phyloP scores from a whole-genome alignment of 2,113 vertebrate species.

The Aplodontia rufa region DNA sequence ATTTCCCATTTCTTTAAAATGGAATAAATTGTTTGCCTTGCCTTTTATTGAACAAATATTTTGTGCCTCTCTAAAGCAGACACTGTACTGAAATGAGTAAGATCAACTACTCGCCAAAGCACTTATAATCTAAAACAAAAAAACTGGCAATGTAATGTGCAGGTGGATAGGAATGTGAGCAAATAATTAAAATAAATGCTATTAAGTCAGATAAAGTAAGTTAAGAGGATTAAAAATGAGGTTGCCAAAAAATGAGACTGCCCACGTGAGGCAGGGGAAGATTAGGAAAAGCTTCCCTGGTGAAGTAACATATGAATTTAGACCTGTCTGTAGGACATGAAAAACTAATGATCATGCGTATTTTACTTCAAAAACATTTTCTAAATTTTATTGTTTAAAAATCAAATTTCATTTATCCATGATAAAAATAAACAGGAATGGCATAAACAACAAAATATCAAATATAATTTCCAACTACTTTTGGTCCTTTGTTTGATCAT shows the following conservation, averaged over 20 bases:
- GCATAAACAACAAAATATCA: neutral
- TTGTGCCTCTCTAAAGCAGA: neutral
- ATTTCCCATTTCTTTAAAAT: neutral
- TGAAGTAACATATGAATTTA: neutral
- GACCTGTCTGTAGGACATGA: neutral
- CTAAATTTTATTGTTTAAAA: constrained; percentile 2
- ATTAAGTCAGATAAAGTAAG: neutral
- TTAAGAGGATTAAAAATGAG: neutral
- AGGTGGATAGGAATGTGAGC: neutral
- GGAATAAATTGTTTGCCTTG: neutral
- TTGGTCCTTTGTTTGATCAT: neutral
- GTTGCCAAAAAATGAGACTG: neutral
- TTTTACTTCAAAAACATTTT: constrained; percentile 19
- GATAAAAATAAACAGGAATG: neutral
- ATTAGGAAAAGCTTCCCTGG: neutral
- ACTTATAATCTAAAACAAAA: neutral
- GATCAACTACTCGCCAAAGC: neutral
- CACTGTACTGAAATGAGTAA: neutral
- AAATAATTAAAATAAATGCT: neutral
- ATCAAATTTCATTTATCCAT: neutral
- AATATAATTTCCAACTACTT: constrained; percentile 5
- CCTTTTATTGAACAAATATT: neutral
- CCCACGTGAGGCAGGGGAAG: neutral
- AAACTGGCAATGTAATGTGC: neutral
- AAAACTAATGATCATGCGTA: neutral